Conservation (phyloP, 2,888 invertebrate genomes). For the Petrolisthes cinctipes region DNA sequence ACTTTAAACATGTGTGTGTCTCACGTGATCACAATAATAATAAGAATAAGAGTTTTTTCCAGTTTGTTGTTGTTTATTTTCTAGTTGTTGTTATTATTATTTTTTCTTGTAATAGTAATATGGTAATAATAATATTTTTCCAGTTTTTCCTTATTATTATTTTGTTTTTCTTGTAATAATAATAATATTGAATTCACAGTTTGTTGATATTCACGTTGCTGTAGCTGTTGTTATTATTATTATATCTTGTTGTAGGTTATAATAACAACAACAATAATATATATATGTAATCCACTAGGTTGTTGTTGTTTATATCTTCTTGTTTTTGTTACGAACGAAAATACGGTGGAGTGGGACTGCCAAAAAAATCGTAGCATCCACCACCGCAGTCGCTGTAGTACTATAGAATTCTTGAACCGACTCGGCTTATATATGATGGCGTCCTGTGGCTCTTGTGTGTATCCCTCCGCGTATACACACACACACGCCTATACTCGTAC, state of each 20-base stretch:
- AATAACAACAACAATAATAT: too few species aligned
- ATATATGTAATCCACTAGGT: conserved; percentile 44
- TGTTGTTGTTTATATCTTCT: too few species aligned
- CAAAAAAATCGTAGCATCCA: conserved; percentile 9
- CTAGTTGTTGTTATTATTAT: too few species aligned
- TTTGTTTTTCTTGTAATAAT: too few species aligned
- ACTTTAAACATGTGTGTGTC: conserved; percentile 47
- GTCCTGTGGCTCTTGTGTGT: conserved; percentile 10
- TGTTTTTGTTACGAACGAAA: conserved; percentile 16
- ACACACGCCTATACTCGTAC: conserved; percentile 24
- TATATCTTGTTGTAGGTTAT: conserved; percentile 34
- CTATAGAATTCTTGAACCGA: conserved; percentile 33
- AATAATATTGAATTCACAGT: too few species aligned
- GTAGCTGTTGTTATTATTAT: too few species aligned
- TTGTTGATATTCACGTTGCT: too few species aligned
- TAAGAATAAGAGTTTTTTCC: too few species aligned
- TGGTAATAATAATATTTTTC: too few species aligned
- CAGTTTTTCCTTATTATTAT: too few species aligned
- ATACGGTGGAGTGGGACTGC: conserved; percentile 6
- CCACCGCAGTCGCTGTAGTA: conserved; percentile 50
- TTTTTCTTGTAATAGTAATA: too few species aligned
- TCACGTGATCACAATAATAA: conserved; percentile 25
- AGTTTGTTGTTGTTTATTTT: too few species aligned
- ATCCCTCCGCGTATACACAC: conserved; percentile 45
- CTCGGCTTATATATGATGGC: conserved; percentile 30